Percentiles rank a stretch among this genome's conserved stretches.
Evolutionary conservation across 2,888 invertebrate species (phyloP).

Genomic region (Eutolmus rufibarbis): DNA sequence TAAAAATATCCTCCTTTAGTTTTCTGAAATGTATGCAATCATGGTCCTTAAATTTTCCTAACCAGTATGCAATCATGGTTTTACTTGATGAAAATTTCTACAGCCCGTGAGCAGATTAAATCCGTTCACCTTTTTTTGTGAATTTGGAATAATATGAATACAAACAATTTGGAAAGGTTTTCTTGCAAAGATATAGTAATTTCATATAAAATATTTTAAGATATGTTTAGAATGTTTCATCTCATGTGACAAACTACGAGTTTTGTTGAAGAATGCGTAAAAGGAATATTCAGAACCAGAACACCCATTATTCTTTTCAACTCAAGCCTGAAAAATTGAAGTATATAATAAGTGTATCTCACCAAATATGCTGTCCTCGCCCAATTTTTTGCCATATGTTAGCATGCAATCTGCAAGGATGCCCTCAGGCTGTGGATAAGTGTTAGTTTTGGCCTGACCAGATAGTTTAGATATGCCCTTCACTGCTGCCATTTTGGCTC

Average conservation of each 20-base stretch:
- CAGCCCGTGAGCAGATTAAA: too few relatives aligned
- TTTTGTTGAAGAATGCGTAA: background rate
- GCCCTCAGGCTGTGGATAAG: conserved; percentile 99
- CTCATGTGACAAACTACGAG: background rate
- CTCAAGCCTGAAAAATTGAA: background rate
- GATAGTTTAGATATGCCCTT: conserved; percentile 96
- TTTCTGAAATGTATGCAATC: too few relatives aligned
- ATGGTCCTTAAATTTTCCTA: too few relatives aligned
- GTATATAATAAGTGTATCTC: conserved; percentile 53
- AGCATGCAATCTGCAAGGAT: conserved; percentile 97
- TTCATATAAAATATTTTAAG: background rate
- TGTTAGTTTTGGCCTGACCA: conserved; percentile 94
- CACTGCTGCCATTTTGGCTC: conserved; percentile 94
- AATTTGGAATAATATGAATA: background rate
- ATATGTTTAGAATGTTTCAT: background rate
- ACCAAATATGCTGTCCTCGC: conserved; percentile 94
- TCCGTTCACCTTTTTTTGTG: too few relatives aligned
- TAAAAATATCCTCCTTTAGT: too few relatives aligned
- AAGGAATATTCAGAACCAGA: background rate
- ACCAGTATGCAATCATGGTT: too few relatives aligned
- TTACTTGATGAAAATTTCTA: too few relatives aligned
- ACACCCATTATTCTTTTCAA: background rate
- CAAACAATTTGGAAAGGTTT: background rate
- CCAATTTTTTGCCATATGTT: conserved; percentile 92
- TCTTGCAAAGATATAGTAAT: background rate